Evolutionary conservation across 2,888 invertebrate species (phyloP).

Genomic region (Caenorhabditis doughertyi): DNA sequence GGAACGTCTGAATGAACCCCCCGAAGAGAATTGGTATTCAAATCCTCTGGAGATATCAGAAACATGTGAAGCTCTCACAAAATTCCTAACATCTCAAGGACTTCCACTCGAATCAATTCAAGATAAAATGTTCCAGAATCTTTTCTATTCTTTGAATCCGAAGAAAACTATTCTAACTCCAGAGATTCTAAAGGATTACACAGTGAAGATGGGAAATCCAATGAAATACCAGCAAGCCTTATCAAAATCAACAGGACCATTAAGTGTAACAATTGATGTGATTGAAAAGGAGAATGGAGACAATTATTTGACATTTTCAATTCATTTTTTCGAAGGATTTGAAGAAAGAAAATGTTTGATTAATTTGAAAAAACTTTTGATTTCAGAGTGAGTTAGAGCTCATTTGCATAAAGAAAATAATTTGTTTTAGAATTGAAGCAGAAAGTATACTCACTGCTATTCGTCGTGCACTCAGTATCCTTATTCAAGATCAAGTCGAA

Average conservation of each 20-base stretch:
- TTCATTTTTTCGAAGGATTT: neutral
- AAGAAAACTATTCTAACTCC: neutral
- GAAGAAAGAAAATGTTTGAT: neutral
- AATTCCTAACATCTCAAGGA: neutral
- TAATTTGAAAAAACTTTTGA: neutral
- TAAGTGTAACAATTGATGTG: neutral
- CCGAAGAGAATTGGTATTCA: no score
- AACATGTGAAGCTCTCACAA: no score
- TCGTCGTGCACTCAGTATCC: no score
- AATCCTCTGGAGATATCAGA: no score
- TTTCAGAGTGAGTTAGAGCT: neutral
- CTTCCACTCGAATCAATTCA: neutral
- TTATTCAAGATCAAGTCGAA: no score
- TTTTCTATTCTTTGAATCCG: neutral
- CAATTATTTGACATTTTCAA: neutral
- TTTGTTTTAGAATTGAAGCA: no score
- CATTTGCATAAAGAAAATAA: no score
- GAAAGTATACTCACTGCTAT: no score
- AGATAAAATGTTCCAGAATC: neutral
- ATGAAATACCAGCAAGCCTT: no score
- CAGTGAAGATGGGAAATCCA: neutral
- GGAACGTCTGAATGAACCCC: no score
- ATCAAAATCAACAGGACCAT: neutral
- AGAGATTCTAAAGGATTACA: neutral
- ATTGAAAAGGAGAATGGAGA: neutral